These are phyloP conservation scores for Silurus aristotelis DNA, from an alignment of 2,797 vertebrate species.

Conservation along the genomic window DNA sequence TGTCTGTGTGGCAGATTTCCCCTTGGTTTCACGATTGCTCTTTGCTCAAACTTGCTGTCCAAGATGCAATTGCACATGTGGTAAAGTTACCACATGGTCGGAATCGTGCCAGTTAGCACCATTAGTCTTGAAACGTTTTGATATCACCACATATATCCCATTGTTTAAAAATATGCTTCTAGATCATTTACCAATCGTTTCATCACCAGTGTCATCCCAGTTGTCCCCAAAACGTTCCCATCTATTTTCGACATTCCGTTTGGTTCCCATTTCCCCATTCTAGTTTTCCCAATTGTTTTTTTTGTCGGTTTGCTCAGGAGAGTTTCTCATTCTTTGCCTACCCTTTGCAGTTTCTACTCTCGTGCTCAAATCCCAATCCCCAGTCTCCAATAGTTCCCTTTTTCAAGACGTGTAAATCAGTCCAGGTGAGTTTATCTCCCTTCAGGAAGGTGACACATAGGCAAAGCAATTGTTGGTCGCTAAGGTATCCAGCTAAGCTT, in stretches of 20 bases:
- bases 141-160: not conserved
- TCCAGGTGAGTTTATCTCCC: not conserved
- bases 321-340: not conserved
- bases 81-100: too few species aligned
- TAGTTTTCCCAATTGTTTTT: not conserved
- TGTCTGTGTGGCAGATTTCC: too few species aligned
- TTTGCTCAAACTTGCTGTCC: too few species aligned
- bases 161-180: not conserved
- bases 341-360: not conserved
- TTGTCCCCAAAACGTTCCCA: not conserved
- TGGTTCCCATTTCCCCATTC: too few species aligned
- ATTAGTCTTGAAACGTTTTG: too few species aligned
- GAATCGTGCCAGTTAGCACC: too few species aligned
- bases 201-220: not conserved
- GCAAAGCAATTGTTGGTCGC: not conserved
- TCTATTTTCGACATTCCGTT: not conserved
- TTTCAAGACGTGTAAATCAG: not conserved
- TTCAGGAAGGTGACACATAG: not conserved
- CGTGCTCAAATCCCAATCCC: not conserved
- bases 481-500: not conserved
- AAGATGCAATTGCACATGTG: too few species aligned
- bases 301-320: not conserved
- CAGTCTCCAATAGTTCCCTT: not conserved
- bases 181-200: not conserved
- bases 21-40: too few species aligned